phyloP scores from a whole-genome alignment of 2,113 vertebrate species.

The Sylvilagus bachmani region DNA sequence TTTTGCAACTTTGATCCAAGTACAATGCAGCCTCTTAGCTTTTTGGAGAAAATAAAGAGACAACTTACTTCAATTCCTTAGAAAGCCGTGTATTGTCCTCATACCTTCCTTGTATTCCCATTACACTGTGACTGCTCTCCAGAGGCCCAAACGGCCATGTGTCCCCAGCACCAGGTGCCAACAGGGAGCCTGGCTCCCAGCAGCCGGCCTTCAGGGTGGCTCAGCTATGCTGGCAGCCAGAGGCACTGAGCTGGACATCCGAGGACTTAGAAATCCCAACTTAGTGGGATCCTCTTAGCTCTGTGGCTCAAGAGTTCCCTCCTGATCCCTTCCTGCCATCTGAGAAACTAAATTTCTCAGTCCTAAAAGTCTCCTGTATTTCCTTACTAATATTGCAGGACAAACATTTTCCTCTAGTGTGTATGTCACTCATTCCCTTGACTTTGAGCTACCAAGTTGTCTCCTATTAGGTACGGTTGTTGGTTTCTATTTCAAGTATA shows the following conservation, averaged over 20 bases:
- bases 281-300: background rate
- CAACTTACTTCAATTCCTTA: conserved; percentile 11
- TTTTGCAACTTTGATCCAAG: conserved; percentile 57
- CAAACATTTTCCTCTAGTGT: background rate
- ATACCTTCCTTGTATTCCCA: background rate
- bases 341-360: conserved; percentile 28
- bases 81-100: background rate
- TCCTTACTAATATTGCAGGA: conserved; percentile 32
- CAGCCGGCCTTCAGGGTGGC: background rate
- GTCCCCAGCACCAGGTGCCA: background rate
- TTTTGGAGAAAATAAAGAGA: conserved; percentile 60
- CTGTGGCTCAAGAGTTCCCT: background rate
- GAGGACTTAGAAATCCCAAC: conserved; percentile 26
- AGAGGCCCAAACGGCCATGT: background rate
- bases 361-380: conserved; percentile 17
- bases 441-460: background rate
- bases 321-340: background rate
- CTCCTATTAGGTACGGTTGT: conserved; percentile 38
- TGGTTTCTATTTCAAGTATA: conserved; percentile 40
- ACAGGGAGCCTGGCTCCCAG: background rate
- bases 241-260: background rate
- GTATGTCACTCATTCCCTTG: background rate
- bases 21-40: conserved; percentile 38
- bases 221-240: background rate
- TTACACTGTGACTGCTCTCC: background rate